Evolutionary conservation across 2,113 vertebrate species (phyloP), one percentile per base, ranked within the genome.

Genomic region (Neolamprologus sp.): DNA sequence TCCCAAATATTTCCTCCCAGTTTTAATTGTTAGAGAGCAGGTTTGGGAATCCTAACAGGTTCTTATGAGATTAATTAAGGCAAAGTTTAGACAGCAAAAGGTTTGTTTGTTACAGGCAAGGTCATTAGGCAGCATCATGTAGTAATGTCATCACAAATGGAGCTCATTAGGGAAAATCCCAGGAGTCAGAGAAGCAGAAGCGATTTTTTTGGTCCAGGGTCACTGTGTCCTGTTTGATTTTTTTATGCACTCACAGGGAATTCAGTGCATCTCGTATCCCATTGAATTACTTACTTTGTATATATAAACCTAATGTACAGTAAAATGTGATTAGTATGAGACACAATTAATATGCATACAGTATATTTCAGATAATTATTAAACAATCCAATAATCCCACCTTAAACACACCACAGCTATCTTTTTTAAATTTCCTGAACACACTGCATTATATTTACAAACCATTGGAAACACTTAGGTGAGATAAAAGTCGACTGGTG

Each of bases 21-120:
- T 65, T 33, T 45, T 82, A 82, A 84, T 63, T 78, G 71, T 49
- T 71, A 10, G 21, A 85, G 23, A 35, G 81, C 28, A 85, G 42
- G 42, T 73, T 47, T 9, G 47, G 58, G 35, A 45, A 28, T 51
- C 14, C 45, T 60, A 63, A 86, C 68, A 10, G 37, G 65, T 85
- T 75, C 89, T 83, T 81, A 75, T 85, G 82, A 88, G 88, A 92
- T 92, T 92, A 91, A 95, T 92, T 93, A 93, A 87, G 86, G 80
- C 83, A 78, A 84, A 89, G 51, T 84, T 49, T 84, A 37, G 90
- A 88, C 54, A 90, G 35, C 87, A 63, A 91, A 78, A 53, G 33
- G 26, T 89, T 90, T 89, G 89, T 94, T 94, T 94, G 88, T 91
- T 92, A 68, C 75, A 86, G 37, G 42, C 73, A 85, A 92, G 88